These are phyloP conservation scores for Lethrus apterus DNA, from an alignment of 1,140 invertebrate genomes.

Conservation along the genomic window DNA sequence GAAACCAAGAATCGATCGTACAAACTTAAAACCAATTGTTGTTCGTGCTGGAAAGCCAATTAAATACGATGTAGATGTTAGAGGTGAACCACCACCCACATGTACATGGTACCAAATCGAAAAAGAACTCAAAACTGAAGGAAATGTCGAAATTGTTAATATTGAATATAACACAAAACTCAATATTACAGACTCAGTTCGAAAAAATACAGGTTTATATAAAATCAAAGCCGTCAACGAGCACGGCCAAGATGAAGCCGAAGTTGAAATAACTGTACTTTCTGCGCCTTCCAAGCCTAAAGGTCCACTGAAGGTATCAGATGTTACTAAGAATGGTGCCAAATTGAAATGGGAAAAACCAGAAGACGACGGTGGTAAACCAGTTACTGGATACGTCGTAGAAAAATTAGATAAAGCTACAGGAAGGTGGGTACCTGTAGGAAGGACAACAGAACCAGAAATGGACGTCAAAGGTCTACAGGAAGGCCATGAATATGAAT, in stretches of 20 bases:
- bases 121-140: conserved; percentile 50
- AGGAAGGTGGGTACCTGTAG: conserved; percentile 89
- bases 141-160: conserved; percentile 78
- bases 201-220: conserved; percentile 83
- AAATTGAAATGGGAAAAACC: conserved; percentile 96
- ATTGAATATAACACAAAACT: conserved; percentile 92
- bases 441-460: conserved; percentile 77
- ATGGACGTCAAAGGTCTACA: conserved; percentile 86
- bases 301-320: conserved; percentile 86
- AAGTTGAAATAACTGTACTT: conserved; percentile 87
- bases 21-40: conserved; percentile 83
- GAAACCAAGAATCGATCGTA: conserved; percentile 94
- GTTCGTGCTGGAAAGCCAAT: conserved; percentile 88
- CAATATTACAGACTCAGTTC: conserved; percentile 71
- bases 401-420: conserved; percentile 93
- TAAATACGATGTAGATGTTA: conserved; percentile 88
- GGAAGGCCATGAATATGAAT: conserved; percentile 93
- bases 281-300: conserved; percentile 75
- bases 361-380: conserved; percentile 96
- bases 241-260: conserved; percentile 88
- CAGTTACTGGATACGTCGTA: conserved; percentile 91
- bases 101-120: conserved; percentile 75
- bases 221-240: conserved; percentile 87
- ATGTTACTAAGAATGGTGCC: conserved; percentile 86
- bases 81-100: conserved; percentile 89